Evolutionary conservation across 2,113 vertebrate species (phyloP), one percentile per base, ranked within the genome.

Genomic region (Takifugu bimaculatus): DNA sequence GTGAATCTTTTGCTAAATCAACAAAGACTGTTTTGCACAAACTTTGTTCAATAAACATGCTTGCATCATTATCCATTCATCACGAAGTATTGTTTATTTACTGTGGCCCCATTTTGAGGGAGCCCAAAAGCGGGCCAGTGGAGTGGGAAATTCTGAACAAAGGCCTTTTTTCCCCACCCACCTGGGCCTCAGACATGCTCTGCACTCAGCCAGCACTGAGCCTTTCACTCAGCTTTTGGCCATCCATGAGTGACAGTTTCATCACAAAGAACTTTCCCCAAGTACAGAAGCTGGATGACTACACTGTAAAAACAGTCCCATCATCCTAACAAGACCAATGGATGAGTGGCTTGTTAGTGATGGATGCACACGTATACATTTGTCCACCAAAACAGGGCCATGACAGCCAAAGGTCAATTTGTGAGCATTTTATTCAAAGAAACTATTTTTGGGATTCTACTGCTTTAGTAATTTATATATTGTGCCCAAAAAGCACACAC

Each of bases 231-330:
- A 86, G 86, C 75, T 88, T 92, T 88, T 84, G 90, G 77, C 88
- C 87, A 67, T 85, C 83, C 86, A 82, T 94, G 94, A 96, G 88
- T 96, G 94, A 95, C 95, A 95, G 94, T 87, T 97, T 93, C 96
- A 96, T 95, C 87, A 80, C 85, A 68, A 65, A 52, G 70, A 86
- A 85, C 84, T 88, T 91, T 91, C 90, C 89, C 87, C 91, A 92
- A 94, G 91, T 91, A 89, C 83, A 87, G 87, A 72, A 83, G 78
- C 68, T 3, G 42, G 73, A 43, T 61, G 57, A 72, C 29, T 78
- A 15, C 85, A 85, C 85, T 87, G 64, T 72, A 76, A 80, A 85
- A 77, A 68, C 9, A 15, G 1, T 35, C 14, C 43, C 4, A n/a
- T 14, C 15, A 49, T 15, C 48, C 20, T n/a, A 49, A 39, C 35